Evolutionary conservation across 1,140 invertebrate species (phyloP), one percentile per base, ranked within the genome.

Genomic region (Venustaconcha ellipsiformis): DNA sequence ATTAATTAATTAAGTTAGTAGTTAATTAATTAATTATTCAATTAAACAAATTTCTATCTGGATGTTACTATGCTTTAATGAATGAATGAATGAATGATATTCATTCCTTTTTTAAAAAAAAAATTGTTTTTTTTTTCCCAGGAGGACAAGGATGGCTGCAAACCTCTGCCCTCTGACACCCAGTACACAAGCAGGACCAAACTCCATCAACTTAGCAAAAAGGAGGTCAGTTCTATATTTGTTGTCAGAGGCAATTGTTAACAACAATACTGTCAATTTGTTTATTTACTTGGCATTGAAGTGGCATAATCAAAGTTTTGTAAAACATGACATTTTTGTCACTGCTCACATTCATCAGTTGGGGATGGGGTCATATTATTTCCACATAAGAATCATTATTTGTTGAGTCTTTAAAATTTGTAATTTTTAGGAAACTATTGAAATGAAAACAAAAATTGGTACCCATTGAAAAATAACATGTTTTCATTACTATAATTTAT

Each of bases 131-230:
- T 55, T 64, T 65, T 14, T 70, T 82, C 84, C 26, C 80, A 95
- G 85, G 93, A 93, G 30, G 94, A 95, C 83, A 85, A 84, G 13
- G 85, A 91, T 74, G 92, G 93, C 70, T 92, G 93, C 75, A 90
- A 81, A 67, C 93, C 94, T 30, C 93, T 94, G 14, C 87, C 89
- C 13, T 92, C 92, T 57, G 94, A 94, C 81, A 91, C 92, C 57
- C 93, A 94, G 74, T 91, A 94, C 63, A 94, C 93, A 57, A 92
- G 94, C 57, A 89, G 88, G 78, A 82, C 92, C 86, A 80, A 84
- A 57, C 37, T 83, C 12, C 83, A 81, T 64, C 80, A 82, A 59
- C 82, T 88, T 13, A 82, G 81, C 48, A 84, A 83, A 69, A 88
- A 89, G 82, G 95, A 96, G 89, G 92, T 92, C 84, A 82, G 82